Evolutionary conservation across 1,140 invertebrate genomes (phyloP).

Genomic region (Caerostris extrusa): DNA sequence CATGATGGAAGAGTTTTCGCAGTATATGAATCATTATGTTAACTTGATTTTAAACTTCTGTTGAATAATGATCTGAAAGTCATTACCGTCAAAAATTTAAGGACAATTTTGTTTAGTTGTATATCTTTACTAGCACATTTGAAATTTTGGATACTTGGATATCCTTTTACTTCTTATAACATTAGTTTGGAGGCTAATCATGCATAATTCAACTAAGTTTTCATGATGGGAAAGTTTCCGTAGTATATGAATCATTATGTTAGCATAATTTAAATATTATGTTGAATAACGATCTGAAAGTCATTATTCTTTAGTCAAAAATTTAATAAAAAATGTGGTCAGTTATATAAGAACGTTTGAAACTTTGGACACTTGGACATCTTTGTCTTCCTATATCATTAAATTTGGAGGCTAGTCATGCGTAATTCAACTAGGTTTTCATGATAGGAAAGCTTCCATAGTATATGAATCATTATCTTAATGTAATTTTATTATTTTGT

Average conservation of each 20-base stretch:
- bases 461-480: neutral
- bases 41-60: too few species aligned
- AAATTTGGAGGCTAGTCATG: neutral
- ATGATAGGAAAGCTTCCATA: neutral
- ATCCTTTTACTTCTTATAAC: neutral
- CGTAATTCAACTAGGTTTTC: conserved; percentile 6
- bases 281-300: neutral
- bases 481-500: neutral
- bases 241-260: neutral
- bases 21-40: too few species aligned
- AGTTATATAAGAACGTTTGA: too few species aligned
- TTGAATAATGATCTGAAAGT: too few species aligned
- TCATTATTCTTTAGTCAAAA: neutral
- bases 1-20: too few species aligned
- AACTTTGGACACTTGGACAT: neutral
- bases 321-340: neutral
- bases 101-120: too few species aligned
- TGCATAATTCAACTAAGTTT: conserved; percentile 46
- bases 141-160: neutral
- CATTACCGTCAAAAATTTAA: too few species aligned
- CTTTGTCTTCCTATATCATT: neutral
- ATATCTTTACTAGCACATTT: too few species aligned
- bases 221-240: conserved; percentile 18
- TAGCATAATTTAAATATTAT: conserved; percentile 20
- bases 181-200: neutral